These are phyloP conservation scores for Smithornis capensis DNA, from an alignment of 2,113 vertebrate species.

Conservation along the genomic window DNA sequence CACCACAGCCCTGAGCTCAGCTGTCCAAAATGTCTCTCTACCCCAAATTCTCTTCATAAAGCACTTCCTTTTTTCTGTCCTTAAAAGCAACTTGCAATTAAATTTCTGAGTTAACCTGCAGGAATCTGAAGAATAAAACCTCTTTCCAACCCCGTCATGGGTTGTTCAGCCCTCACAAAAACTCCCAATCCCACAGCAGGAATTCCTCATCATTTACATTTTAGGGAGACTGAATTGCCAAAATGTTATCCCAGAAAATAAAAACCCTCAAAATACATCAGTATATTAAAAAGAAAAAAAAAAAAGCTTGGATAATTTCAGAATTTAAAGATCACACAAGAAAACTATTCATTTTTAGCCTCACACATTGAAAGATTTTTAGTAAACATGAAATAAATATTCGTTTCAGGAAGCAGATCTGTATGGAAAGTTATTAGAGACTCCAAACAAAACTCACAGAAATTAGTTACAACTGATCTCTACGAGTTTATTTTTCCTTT, in stretches of 20 bases:
- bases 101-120: neutral
- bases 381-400: neutral
- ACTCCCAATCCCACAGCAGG: neutral
- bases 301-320: neutral
- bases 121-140: neutral
- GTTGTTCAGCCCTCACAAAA: neutral
- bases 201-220: neutral
- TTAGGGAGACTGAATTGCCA: neutral
- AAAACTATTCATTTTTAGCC: neutral
- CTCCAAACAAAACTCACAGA: neutral
- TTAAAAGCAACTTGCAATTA: neutral
- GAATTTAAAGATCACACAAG: neutral
- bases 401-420: neutral
- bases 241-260: fast-evolving
- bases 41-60: neutral
- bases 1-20: neutral
- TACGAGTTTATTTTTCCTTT: neutral
- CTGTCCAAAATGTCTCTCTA: neutral
- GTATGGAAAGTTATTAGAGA: neutral
- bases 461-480: neutral
- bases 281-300: neutral
- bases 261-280: neutral
- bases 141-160: neutral
- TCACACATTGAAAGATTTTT: neutral
- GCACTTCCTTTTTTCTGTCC: neutral